These are phyloP conservation scores for Onychomys torridus DNA, from an alignment of 2,797 vertebrate genomes.

Conservation along the genomic window DNA sequence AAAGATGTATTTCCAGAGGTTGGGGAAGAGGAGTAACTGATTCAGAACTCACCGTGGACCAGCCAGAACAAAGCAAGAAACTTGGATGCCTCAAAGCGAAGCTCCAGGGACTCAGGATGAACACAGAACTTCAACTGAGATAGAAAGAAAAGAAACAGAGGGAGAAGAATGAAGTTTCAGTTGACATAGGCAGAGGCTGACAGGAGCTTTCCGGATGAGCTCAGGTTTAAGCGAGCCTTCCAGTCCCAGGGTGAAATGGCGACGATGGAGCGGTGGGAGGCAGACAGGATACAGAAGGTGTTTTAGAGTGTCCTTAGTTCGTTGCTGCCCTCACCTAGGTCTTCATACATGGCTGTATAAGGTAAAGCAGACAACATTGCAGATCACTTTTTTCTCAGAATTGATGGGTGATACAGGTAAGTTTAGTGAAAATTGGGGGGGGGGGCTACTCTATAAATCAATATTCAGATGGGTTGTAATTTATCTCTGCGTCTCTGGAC, in stretches of 20 bases:
- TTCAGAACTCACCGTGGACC: background rate
- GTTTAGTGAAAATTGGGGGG: background rate
- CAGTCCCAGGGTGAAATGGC: no score
- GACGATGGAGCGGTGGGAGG: background rate
- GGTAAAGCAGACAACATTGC: background rate
- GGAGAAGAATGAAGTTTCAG: background rate
- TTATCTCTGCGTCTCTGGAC: background rate
- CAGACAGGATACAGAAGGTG: accelerated
- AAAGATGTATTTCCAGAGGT: background rate
- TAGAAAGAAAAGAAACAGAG: background rate
- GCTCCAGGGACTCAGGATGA: background rate
- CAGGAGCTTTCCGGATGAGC: background rate
- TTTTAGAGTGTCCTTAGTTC: background rate
- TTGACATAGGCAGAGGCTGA: background rate
- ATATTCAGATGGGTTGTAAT: background rate
- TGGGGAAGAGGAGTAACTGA: no score
- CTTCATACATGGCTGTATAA: background rate
- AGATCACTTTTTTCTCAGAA: background rate
- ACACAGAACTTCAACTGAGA: background rate
- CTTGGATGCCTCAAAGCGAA: background rate
- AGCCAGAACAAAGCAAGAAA: background rate
- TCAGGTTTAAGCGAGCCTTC: background rate
- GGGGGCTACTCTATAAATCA: background rate
- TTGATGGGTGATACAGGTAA: background rate
- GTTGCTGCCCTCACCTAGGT: background rate